A percentile compares a stretch with the other conserved stretches of the same genome.
phyloP scores from a whole-genome alignment of 2,797 vertebrate species.

The Sebastes nivosus region DNA sequence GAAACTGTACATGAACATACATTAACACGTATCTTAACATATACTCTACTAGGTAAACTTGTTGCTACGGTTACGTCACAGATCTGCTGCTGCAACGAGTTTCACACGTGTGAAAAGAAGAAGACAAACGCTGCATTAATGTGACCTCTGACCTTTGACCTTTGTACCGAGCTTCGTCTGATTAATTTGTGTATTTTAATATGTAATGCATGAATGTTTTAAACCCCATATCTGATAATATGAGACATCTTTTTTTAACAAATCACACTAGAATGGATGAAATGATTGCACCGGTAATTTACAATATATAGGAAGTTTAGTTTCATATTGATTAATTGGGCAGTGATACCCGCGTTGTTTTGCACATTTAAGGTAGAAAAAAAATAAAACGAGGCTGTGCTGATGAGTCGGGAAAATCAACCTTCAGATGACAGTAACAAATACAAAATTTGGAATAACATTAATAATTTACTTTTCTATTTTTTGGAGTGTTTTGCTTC shows the following conservation, averaged over 20 bases:
- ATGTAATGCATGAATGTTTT: background rate
- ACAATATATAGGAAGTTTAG: background rate
- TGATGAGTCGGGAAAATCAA: background rate
- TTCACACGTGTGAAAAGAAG: background rate
- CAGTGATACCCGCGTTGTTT: background rate
- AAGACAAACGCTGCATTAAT: background rate
- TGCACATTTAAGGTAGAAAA: background rate
- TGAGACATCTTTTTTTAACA: background rate
- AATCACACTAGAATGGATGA: background rate
- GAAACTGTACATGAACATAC: too few relatives aligned
- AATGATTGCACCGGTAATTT: background rate
- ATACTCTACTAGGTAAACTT: too few relatives aligned
- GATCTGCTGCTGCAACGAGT: conserved; percentile 1
- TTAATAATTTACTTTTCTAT: too few relatives aligned
- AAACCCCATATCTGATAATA: background rate
- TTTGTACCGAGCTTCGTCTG: background rate
- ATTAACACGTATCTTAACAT: rapidly evolving
- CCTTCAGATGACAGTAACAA: too few relatives aligned
- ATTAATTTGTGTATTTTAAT: background rate
- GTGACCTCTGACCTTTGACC: background rate
- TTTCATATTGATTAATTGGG: background rate
- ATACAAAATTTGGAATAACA: too few relatives aligned
- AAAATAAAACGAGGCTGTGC: background rate
- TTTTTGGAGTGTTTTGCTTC: background rate
- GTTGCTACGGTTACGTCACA: background rate